Conservation (phyloP, 2,888 invertebrate species). For the Silvanus unidentatus region DNA sequence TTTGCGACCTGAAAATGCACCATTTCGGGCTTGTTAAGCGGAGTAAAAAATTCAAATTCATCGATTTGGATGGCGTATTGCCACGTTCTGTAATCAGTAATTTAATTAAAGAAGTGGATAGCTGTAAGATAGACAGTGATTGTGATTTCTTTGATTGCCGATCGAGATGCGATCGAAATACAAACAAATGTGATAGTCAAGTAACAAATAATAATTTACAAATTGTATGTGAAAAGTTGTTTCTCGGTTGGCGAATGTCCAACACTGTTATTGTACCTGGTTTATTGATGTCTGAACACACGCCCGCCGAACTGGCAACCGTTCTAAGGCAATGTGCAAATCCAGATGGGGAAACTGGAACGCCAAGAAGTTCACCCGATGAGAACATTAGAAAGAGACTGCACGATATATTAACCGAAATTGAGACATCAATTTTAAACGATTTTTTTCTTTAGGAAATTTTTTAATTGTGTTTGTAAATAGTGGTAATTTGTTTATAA, state of each 20-base stretch:
- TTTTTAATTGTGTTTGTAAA: no score
- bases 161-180: slow-evolving; percentile 53
- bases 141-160: slow-evolving; percentile 65
- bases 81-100: slow-evolving; percentile 51
- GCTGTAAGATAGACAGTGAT: slow-evolving; percentile 55
- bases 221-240: slow-evolving; percentile 61
- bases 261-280: slow-evolving; percentile 58
- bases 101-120: slow-evolving; percentile 42
- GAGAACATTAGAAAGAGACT: slow-evolving; percentile 49
- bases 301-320: slow-evolving; percentile 53
- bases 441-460: slow-evolving; percentile 32
- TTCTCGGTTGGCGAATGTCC: slow-evolving; percentile 58
- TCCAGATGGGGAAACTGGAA: slow-evolving; percentile 47
- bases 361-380: slow-evolving; percentile 47
- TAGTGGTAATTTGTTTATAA: not conserved
- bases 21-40: slow-evolving; percentile 57
- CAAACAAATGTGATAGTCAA: slow-evolving; percentile 50
- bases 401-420: slow-evolving; percentile 51
- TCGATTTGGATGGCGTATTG: slow-evolving; percentile 60
- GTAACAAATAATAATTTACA: slow-evolving; percentile 62
- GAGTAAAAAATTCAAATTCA: slow-evolving; percentile 52
- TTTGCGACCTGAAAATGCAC: slow-evolving; percentile 64
- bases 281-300: slow-evolving; percentile 54
- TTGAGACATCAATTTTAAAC: slow-evolving; percentile 41
- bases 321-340: slow-evolving; percentile 56